A percentile compares a stretch with the other conserved stretches of the same genome.
Conservation (phyloP, 1,140 invertebrate genomes). For the Elymnias hypermnestra region DNA sequence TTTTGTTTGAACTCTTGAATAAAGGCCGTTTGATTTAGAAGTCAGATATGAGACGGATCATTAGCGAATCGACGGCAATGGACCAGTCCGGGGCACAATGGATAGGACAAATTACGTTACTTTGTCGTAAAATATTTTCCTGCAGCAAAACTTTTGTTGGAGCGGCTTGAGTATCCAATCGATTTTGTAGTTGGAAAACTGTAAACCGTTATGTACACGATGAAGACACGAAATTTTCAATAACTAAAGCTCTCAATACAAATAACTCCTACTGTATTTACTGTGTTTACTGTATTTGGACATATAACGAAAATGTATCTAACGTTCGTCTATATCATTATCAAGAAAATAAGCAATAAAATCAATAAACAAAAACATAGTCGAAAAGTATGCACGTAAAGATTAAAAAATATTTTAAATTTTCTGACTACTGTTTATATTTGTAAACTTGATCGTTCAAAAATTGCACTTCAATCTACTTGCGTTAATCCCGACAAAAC, state of each 20-base stretch:
- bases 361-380: no score
- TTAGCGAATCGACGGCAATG: slow-evolving; percentile 33
- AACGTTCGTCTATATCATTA: no score
- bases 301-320: no score
- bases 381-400: no score
- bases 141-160: slow-evolving; percentile 29
- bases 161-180: slow-evolving; percentile 20
- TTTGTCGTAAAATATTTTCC: slow-evolving; percentile 30
- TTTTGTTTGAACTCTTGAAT: slow-evolving; percentile 6
- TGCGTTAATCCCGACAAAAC: no score
- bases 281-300: no score
- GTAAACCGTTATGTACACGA: slow-evolving; percentile 13
- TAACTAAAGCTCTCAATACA: not conserved
- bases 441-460: no score
- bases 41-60: slow-evolving; percentile 37
- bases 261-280: no score
- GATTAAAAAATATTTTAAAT: no score
- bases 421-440: no score
- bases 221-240: slow-evolving; percentile 2
- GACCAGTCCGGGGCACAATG: slow-evolving; percentile 30
- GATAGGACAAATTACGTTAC: slow-evolving; percentile 33
- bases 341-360: no score
- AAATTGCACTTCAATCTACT: no score
- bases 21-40: slow-evolving; percentile 37
- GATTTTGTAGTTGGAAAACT: slow-evolving; percentile 27